Base-by-base conservation (phyloP, 2,113 vertebrate species). In the Oncorhynchus masou region DNA sequence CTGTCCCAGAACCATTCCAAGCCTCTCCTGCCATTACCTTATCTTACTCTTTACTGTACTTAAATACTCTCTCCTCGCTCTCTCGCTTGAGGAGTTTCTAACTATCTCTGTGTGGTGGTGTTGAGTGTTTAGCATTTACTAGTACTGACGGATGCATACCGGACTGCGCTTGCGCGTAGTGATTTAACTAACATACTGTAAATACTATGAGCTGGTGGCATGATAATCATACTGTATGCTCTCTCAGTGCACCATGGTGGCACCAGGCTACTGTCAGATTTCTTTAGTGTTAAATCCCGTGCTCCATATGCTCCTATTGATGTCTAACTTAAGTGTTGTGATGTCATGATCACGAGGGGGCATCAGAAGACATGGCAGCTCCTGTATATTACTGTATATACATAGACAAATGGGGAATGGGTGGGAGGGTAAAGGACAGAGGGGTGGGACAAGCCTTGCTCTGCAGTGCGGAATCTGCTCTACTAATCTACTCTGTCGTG, bases 401-500 rank as follows among this genome's bases (percentile, higher is more conserved):
- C 70, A 13, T 76, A 71, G 76, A 85, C 11, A 75, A 8, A 4
- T 39, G 29, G 29, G 39, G 12, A 45, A 16, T 34, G 7, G 25
- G 1, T 70, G 59, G 15, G 57, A 69, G 34, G 57, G 39, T 45
- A 45, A 45, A 72, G 22, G 72, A 71, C 51, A 48, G 59, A 12
- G 51, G 19, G 1, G 70, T 62, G 66, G 71, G 29, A 73, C 70
- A 20, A 57, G 24, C 64, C 27, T 66, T 67, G 27, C 62, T 66
- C 76, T 31, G 19, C 69, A 81, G 82, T 92, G 92, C 88, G 88
- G 82, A 59, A 74, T 74, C 62, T 54, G 48, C 87, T 92, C 94
- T 94, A 93, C 95, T 96, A 95, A 95, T 93, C 94, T 92, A 67
- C 89, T 84, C 39, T 95, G 94, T 93, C 89, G 87, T 85, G 93